Evolutionary conservation across 2,113 vertebrate genomes (phyloP).

Genomic region (Sarotherodon lohbergeri): DNA sequence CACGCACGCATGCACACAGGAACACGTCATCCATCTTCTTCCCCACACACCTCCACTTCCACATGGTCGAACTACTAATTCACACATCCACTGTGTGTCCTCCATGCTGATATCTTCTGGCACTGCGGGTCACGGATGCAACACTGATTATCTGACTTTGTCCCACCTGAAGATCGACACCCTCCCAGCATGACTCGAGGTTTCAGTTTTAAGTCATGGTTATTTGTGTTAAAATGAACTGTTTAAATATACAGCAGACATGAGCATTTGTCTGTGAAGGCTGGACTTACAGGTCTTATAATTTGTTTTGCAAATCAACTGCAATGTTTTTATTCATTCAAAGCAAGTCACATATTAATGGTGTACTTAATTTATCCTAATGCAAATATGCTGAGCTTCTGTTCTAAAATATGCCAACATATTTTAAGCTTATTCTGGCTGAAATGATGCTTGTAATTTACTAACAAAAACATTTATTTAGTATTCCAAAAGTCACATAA

Average conservation of each 20-base stretch:
- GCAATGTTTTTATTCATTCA: not conserved
- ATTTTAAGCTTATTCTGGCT: not conserved
- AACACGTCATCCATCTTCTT: slow-evolving; percentile 43
- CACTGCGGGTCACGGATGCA: slow-evolving; percentile 33
- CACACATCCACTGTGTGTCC: slow-evolving; percentile 26
- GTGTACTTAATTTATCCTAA: not conserved
- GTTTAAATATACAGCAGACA: not conserved
- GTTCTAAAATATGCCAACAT: not conserved
- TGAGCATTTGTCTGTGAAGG: not conserved
- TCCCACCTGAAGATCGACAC: slow-evolving; percentile 39
- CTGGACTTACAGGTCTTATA: not conserved
- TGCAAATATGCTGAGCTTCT: not conserved
- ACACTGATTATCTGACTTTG: slow-evolving; percentile 16
- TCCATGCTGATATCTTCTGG: slow-evolving; percentile 23
- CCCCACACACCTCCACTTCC: slow-evolving; percentile 45
- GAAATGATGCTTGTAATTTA: not conserved
- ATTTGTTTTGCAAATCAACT: not conserved
- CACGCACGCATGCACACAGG: not conserved
- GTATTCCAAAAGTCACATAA: not conserved
- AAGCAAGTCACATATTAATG: not conserved
- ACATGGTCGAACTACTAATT: slow-evolving; percentile 58
- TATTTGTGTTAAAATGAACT: not conserved
- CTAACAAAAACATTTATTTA: not conserved
- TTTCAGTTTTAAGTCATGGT: not conserved
- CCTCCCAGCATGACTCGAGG: not conserved